Percentiles rank a stretch among this genome's conserved stretches.
These are phyloP conservation scores for Stegodyphus mimosarum DNA, from an alignment of 1,140 invertebrate species.

Conservation along the genomic window DNA sequence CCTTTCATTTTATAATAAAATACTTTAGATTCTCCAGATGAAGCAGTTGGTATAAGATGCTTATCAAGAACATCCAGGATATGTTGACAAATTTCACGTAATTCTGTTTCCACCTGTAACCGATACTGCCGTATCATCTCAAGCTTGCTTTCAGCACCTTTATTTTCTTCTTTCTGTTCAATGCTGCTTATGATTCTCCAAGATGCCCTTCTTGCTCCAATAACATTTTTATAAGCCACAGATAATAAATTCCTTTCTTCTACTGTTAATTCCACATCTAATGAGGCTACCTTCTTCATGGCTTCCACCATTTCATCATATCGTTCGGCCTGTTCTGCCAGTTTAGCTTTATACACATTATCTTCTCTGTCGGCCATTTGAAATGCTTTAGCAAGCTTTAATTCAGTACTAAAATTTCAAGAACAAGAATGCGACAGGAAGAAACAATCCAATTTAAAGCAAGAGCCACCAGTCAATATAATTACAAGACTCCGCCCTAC, in stretches of 20 bases:
- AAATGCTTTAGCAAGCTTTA: neutral
- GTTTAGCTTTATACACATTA: constrained; percentile 95
- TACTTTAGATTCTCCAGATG: constrained; percentile 94
- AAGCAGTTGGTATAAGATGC: constrained; percentile 91
- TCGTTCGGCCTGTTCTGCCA: constrained; percentile 95
- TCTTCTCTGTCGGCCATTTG: constrained; percentile 84
- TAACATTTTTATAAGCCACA: constrained; percentile 99
- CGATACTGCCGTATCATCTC: constrained; percentile 94
- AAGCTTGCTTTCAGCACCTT: constrained; percentile 88
- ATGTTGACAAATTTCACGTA: too few relatives aligned
- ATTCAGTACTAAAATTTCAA: constrained; percentile 19
- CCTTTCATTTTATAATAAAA: constrained; percentile 99
- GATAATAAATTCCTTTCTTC: constrained; percentile 97
- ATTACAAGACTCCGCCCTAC: constrained; percentile 46
- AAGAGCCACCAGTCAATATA: neutral
- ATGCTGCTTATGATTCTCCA: constrained; percentile 98
- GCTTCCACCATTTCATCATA: constrained; percentile 87
- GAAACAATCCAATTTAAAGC: neutral
- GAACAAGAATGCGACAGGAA: neutral
- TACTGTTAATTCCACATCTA: constrained; percentile 89
- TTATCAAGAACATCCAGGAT: too few relatives aligned
- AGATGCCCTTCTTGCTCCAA: constrained; percentile 93
- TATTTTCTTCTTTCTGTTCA: constrained; percentile 84
- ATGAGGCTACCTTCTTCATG: constrained; percentile 76
- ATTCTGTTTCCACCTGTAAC: too few relatives aligned